Percentiles rank a stretch among this genome's conserved stretches.
phyloP scores from a whole-genome alignment of 2,113 vertebrate genomes.

The Otocyon megalotis region DNA sequence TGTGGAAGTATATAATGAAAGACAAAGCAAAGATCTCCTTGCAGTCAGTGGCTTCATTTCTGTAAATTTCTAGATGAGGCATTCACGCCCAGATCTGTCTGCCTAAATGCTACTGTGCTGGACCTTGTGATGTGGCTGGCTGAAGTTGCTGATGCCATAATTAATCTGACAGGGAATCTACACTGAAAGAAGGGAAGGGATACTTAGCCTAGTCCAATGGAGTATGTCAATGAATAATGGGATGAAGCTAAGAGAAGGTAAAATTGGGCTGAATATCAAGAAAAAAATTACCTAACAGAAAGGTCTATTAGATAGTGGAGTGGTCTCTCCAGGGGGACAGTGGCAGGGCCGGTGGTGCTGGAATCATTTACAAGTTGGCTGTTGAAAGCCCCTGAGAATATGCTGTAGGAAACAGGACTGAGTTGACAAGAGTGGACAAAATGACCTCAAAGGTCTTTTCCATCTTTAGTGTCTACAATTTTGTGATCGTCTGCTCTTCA shows the following conservation, averaged over 20 bases:
- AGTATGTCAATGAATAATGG: slow-evolving; percentile 29
- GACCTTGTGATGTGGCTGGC: not conserved
- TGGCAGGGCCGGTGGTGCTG: not conserved
- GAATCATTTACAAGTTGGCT: slow-evolving; percentile 48
- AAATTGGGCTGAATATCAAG: slow-evolving; percentile 64
- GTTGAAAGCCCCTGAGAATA: slow-evolving; percentile 53
- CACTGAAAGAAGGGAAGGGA: not conserved
- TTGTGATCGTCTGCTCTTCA: not conserved
- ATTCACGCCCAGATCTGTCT: not conserved
- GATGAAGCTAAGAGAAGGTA: slow-evolving; percentile 58
- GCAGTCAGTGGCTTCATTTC: not conserved
- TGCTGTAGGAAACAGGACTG: slow-evolving; percentile 19
- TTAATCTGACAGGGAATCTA: slow-evolving; percentile 56
- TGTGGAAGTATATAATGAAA: slow-evolving; percentile 26
- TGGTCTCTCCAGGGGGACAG: slow-evolving; percentile 3
- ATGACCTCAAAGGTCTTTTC: slow-evolving; percentile 62
- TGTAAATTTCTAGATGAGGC: slow-evolving; percentile 18
- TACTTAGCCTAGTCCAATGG: slow-evolving; percentile 54
- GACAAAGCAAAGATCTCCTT: slow-evolving; percentile 12
- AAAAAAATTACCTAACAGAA: slow-evolving; percentile 43
- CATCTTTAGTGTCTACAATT: slow-evolving; percentile 67
- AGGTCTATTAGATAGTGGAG: slow-evolving; percentile 38
- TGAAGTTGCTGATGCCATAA: slow-evolving; percentile 7
- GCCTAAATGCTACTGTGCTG: not conserved
- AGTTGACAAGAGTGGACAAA: slow-evolving; percentile 55